Percentiles rank a stretch among this genome's conserved stretches.
Conservation (phyloP, 1,140 invertebrate species). For the Oncopeltus fasciatus region DNA sequence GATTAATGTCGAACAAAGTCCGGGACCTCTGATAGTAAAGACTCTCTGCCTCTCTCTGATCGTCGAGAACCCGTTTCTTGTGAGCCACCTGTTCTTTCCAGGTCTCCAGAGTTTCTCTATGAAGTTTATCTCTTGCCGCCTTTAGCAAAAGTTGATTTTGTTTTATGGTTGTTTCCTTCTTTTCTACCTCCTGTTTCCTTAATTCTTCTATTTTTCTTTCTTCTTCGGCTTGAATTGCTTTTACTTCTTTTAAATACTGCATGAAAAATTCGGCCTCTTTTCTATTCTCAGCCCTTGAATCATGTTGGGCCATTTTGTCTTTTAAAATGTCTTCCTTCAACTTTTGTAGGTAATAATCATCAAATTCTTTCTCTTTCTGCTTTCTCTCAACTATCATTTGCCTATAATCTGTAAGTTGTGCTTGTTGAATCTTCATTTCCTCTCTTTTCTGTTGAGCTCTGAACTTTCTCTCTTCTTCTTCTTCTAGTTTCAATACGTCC, state of each 20-base stretch:
- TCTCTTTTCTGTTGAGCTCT: not conserved
- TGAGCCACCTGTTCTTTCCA: not conserved
- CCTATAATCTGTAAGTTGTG: not conserved
- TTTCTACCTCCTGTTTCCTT: not conserved
- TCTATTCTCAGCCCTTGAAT: not conserved
- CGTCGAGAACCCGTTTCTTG: not conserved
- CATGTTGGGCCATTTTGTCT: not conserved
- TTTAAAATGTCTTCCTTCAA: not conserved
- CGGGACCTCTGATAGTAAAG: not conserved
- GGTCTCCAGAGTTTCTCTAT: not conserved
- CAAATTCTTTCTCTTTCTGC: not conserved
- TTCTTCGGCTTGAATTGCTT: not conserved
- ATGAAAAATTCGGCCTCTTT: not conserved
- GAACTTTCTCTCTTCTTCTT: not conserved
- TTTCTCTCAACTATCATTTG: not conserved
- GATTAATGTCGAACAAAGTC: not conserved
- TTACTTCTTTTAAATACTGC: not conserved
- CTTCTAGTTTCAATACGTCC: not conserved
- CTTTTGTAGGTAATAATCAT: not conserved
- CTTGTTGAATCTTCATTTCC: not conserved
- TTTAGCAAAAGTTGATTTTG: not conserved
- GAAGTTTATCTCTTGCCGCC: not conserved
- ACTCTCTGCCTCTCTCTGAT: not conserved
- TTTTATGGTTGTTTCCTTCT: not conserved
- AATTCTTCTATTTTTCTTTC: not conserved